Evolutionary conservation across 2,797 vertebrate genomes (phyloP).

Genomic region (Takifugu rubripes): DNA sequence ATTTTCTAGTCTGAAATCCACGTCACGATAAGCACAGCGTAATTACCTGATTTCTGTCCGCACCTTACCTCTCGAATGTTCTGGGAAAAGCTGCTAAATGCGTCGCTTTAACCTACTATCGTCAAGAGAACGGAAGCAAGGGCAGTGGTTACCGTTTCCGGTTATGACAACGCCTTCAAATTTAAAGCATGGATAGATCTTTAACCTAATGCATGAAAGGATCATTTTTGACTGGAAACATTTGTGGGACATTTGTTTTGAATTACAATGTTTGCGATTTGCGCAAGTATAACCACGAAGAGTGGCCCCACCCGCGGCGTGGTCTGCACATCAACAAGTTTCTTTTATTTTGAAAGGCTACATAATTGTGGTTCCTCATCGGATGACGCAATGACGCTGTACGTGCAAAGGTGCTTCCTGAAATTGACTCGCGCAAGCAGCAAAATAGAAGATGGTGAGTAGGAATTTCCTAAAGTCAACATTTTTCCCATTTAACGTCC

Average conservation of each 20-base stretch:
- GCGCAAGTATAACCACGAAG: too few species aligned
- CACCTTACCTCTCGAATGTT: constrained; percentile 72
- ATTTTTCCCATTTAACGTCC: constrained; percentile 1
- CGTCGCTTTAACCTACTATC: constrained; percentile 34
- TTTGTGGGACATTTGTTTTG: too few species aligned
- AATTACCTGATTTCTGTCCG: not conserved
- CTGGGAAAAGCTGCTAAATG: constrained; percentile 46
- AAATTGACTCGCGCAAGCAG: constrained; percentile 53
- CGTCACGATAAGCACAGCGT: rapidly evolving
- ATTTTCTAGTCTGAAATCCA: rapidly evolving
- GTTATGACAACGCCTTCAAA: not conserved
- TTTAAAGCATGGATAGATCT: too few species aligned
- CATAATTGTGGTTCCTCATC: constrained; percentile 20
- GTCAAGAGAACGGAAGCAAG: not conserved
- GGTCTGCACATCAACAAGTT: too few species aligned
- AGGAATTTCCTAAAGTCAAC: constrained; percentile 43
- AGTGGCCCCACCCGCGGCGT: too few species aligned
- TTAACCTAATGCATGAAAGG: too few species aligned
- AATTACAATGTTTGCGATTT: too few species aligned
- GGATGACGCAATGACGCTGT: constrained; percentile 35
- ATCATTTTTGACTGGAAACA: too few species aligned
- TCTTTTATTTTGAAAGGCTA: constrained; percentile 48
- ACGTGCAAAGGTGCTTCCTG: constrained; percentile 63
- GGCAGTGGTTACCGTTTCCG: constrained; percentile 2
- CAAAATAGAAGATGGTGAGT: constrained; percentile 80